Base-by-base conservation (phyloP, 1,140 invertebrate species). In the Mylabris phalerata region DNA sequence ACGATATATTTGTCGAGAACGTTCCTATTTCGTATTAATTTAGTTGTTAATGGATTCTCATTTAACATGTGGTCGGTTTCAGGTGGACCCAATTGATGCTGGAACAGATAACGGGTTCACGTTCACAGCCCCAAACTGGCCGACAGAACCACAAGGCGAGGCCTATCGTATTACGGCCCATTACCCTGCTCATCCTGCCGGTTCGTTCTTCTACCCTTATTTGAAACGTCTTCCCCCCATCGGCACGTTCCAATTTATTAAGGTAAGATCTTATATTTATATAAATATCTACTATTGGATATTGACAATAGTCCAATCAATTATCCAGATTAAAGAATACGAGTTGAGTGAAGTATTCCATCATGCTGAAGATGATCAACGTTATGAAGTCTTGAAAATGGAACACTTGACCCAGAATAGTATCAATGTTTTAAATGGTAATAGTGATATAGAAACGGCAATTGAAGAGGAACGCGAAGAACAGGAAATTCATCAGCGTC, bases 51-150 rank as follows among this genome's bases (percentile, higher is more conserved):
- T 32, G 4, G 32, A 32, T 5, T 45, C 42, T 47, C 44, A 55
- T 46, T 55, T 55, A 48, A 44, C 40, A 9, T 54, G 51, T 45
- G 51, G 51, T 54, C 46, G 46, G 44, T 42, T 67, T 3, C 75
- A 91, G 89, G 84, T 95, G 69, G 91, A 92, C 76, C 95, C 95
- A 13, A 81, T 95, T 68, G 96, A 98, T 78, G 95, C 94, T 24
- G 96, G 96, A 44, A 97, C 93, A 27, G 95, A 98, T 79, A 94
- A 95, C 75, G 95, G 96, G 0, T 90, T 95, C 73, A 95, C 94
- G 50, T 98, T 98, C 74, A 97, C 94, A 58, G 93, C 94, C 27
- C 90, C 91, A 32, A 95, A 97, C 76, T 93, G 91, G 85, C 86
- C 89, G 42, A 95, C 93, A 2, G 84, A 89, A 55, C 95, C 95